Conservation (phyloP, 37 sponge, comb jelly and placozoan species). For the Haliclona indistincta region DNA sequence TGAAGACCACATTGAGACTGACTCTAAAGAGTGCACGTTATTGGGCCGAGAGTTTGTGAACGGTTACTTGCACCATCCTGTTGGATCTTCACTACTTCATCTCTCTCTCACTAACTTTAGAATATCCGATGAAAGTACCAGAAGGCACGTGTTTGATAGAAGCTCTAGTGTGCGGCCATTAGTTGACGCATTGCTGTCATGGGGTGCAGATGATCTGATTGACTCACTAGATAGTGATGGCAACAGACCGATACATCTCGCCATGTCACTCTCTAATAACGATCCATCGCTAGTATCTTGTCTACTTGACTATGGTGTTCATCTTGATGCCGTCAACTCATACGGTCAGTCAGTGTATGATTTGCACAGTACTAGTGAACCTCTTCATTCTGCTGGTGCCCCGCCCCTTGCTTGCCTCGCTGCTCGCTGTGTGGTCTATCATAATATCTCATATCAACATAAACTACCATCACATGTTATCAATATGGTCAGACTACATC, state of each 20-base stretch:
- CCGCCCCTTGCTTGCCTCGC: constrained; percentile 33
- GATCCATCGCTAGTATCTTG: constrained; percentile 36
- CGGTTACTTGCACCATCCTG: constrained; percentile 23
- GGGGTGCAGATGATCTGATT: constrained; percentile 67
- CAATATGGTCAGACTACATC: constrained; percentile 36
- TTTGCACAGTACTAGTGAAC: constrained; percentile 7
- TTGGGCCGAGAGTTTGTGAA: constrained; percentile 49
- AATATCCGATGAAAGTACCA: constrained; percentile 5
- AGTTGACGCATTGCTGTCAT: constrained; percentile 53
- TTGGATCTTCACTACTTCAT: constrained; percentile 63
- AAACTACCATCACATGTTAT: constrained; percentile 52
- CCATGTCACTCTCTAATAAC: constrained; percentile 10
- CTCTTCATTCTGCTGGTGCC: constrained; percentile 44
- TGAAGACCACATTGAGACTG: constrained; percentile 14
- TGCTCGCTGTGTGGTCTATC: constrained; percentile 22
- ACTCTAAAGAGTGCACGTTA: constrained; percentile 24
- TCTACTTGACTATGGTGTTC: constrained; percentile 36
- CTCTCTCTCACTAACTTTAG: constrained; percentile 51
- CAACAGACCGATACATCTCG: constrained; percentile 59
- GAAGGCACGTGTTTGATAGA: constrained; percentile 17
- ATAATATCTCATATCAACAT: constrained; percentile 21
- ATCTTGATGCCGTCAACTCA: constrained; percentile 49
- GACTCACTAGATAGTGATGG: constrained; percentile 45
- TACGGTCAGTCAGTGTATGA: constrained; percentile 38
- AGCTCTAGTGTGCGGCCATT: constrained; percentile 21